Conservation (phyloP, 2,113 vertebrate genomes). For the Gila orcuttii region DNA sequence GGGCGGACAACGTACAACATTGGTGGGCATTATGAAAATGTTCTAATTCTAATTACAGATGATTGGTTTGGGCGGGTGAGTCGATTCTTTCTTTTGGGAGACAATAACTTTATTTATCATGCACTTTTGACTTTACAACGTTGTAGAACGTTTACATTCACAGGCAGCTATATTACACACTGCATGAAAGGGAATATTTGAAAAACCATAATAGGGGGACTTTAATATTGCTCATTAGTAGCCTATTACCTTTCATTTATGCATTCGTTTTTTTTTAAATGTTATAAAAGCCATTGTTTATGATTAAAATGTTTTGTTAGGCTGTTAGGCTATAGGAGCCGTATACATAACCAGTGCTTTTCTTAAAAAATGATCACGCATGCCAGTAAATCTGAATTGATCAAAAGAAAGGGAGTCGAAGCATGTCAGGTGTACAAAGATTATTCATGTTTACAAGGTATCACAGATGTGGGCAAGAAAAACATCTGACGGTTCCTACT, state of each 20-base stretch:
- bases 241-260: neutral
- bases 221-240: neutral
- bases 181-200: too few species aligned
- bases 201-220: too few species aligned
- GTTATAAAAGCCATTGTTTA: neutral
- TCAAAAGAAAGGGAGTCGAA: neutral
- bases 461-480: neutral
- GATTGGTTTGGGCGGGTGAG: too few species aligned
- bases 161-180: too few species aligned
- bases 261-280: neutral
- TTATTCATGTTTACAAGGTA: constrained; percentile 41
- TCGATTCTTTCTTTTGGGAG: too few species aligned
- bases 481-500: constrained; percentile 13
- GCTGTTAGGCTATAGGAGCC: neutral
- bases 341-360: neutral
- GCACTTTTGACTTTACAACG: too few species aligned
- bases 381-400: neutral
- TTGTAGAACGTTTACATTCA: too few species aligned
- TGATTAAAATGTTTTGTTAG: neutral
- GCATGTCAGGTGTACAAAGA: constrained; percentile 3
- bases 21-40: too few species aligned
- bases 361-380: constrained; percentile 8
- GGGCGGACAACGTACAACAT: too few species aligned
- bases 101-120: too few species aligned
- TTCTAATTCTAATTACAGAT: too few species aligned